phyloP scores from a whole-genome alignment of 2,797 vertebrate genomes.

The Myioborus miniatus region DNA sequence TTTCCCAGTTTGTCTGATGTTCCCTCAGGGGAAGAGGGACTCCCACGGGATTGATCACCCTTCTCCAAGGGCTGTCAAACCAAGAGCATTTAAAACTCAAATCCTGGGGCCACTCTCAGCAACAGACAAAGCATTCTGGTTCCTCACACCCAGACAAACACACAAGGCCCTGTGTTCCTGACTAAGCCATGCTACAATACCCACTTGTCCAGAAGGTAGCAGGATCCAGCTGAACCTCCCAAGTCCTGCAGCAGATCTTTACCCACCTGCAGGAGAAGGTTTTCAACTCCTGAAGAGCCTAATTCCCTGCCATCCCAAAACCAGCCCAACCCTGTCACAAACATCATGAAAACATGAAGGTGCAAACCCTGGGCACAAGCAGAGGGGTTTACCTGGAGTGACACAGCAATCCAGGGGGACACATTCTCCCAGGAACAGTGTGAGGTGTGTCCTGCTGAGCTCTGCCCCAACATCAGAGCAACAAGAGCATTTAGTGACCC shows the following conservation, averaged over 20 bases:
- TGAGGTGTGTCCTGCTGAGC: neutral
- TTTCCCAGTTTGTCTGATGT: conserved; percentile 24
- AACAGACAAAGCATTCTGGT: neutral
- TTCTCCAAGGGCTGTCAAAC: neutral
- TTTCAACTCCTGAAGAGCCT: neutral
- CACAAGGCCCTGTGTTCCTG: neutral
- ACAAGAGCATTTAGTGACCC: neutral
- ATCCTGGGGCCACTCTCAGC: neutral
- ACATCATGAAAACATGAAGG: neutral
- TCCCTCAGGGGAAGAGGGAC: neutral
- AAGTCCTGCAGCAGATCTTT: neutral
- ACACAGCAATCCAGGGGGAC: neutral
- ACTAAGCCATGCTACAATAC: neutral
- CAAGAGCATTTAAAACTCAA: neutral
- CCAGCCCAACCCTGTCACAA: neutral
- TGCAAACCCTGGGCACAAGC: neutral
- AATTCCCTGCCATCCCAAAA: neutral
- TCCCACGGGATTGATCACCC: neutral
- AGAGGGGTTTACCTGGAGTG: neutral
- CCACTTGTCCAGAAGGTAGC: neutral
- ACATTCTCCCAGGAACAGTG: neutral
- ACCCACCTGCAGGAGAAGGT: neutral
- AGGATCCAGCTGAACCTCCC: neutral
- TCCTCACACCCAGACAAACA: neutral
- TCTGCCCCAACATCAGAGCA: neutral